Evolutionary conservation across 2,888 invertebrate genomes (phyloP).

Genomic region (Nephrotoma guestfalica): DNA sequence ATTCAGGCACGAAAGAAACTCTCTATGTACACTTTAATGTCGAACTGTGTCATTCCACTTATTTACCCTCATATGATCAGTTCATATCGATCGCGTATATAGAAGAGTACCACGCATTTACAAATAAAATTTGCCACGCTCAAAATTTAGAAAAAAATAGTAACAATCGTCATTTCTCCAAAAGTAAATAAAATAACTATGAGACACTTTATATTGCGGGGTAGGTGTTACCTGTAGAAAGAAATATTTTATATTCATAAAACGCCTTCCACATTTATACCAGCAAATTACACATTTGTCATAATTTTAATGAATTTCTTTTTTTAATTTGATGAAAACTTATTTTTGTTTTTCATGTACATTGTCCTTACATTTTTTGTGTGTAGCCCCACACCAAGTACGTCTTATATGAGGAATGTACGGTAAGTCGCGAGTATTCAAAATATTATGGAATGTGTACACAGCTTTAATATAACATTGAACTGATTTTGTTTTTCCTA

Average conservation of each 20-base stretch:
- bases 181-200: not conserved
- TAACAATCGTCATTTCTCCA: not conserved
- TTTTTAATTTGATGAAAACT: not conserved
- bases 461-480: not conserved
- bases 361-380: not conserved
- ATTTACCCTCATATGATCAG: not conserved
- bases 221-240: constrained; percentile 5
- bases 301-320: not conserved
- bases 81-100: not conserved
- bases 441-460: not conserved
- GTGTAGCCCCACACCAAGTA: not conserved
- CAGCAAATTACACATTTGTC: not conserved
- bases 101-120: not conserved
- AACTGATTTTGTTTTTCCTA: not conserved
- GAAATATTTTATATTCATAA: not conserved
- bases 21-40: not conserved
- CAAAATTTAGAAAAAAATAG: not conserved
- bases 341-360: not conserved
- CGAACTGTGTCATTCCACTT: not conserved
- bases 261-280: not conserved
- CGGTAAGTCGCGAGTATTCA: not conserved
- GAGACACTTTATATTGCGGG: not conserved
- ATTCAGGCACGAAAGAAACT: too few species aligned
- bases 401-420: not conserved
- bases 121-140: not conserved